Base-by-base conservation (phyloP, 2,113 vertebrate genomes). In the Cygnus atratus region DNA sequence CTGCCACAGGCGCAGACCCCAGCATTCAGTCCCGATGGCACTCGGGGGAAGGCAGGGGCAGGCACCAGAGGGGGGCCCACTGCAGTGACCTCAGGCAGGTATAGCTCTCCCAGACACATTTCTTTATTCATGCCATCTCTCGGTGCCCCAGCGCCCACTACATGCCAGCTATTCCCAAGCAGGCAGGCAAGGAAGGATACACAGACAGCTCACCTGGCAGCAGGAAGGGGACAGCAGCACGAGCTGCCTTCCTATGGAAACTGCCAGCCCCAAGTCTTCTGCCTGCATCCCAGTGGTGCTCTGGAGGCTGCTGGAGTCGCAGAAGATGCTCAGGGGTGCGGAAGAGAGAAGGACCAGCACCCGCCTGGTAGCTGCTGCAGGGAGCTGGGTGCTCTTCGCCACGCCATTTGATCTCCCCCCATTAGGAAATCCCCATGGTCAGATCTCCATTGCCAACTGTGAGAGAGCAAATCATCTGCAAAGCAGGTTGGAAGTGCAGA, bases 1-100 rank as follows among this genome's bases (percentile, higher is more conserved):
- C 12, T 29, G 41, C 57, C 2, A 0, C 15, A 19, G 26, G 22
- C 0, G 0, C 2, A 43, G 3, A 1, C 29, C 57, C 73, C 73
- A 21, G 3, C 25, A 3, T 11, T 1, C 73, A 0, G 43, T 1
- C 29, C 72, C 1, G 0, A 0, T 1, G 29, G 73, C 13, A 1
- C 16, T 0, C 11, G 6, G 35, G 35, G 25, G 25, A 20, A 20
- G 48, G 35, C 46, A 52, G 33, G 16, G 33, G 21, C 58, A 61
- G 44, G 9, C 44, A 12, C 22, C 37, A 37, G n/a, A 19, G 33
- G 33, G 58, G 58, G 21, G 13, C 24, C 24, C 48, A n/a, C 68
- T 55, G 26, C 24, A 26, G 50, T 25, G 50, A 13, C 24, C 24
- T 24, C 50, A 25, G 13, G 24, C 50, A 52, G 50, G 50, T 13